Conservation (phyloP, 2,888 invertebrate species). For the Leucophora obtusa region DNA sequence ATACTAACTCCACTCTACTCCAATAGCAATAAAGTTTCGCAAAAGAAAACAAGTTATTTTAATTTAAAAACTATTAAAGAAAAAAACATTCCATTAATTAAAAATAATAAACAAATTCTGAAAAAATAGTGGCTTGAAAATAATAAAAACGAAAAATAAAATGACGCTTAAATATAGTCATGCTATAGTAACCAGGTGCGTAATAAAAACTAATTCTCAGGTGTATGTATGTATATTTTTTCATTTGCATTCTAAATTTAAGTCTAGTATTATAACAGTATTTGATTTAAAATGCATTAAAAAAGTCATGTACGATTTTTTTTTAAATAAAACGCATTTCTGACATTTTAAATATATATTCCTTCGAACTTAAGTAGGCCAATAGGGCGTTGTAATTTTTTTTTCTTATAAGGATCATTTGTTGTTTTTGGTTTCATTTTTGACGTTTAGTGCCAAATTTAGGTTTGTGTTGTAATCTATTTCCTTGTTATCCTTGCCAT, state of each 20-base stretch:
- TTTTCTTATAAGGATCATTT: conserved; percentile 15
- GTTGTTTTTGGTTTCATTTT: neutral
- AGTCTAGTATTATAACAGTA: no score
- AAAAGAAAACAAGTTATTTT: neutral
- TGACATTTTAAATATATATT: neutral
- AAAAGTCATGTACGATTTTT: no score
- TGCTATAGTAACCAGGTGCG: conserved; percentile 85
- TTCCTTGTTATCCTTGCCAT: conserved; percentile 1
- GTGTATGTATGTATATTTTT: conserved; percentile 12
- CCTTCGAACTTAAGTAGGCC: conserved; percentile 35
- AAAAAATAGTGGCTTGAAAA: neutral
- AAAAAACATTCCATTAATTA: neutral
- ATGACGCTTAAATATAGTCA: conserved; percentile 85
- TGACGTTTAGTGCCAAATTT: neutral
- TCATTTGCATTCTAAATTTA: neutral
- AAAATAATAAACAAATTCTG: neutral
- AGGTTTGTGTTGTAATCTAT: conserved; percentile 6
- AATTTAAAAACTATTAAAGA: neutral
- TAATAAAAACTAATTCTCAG: conserved; percentile 24
- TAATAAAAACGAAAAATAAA: conserved; percentile 71
- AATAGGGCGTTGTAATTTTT: conserved; percentile 48
- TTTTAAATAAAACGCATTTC: neutral
- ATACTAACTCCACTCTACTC: neutral
- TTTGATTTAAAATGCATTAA: no score
- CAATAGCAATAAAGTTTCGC: neutral